These are phyloP conservation scores for Catostylus mosaicus DNA, from an alignment of 30 jellyfish, hydroid and myxozoan genomes.

Conservation along the genomic window DNA sequence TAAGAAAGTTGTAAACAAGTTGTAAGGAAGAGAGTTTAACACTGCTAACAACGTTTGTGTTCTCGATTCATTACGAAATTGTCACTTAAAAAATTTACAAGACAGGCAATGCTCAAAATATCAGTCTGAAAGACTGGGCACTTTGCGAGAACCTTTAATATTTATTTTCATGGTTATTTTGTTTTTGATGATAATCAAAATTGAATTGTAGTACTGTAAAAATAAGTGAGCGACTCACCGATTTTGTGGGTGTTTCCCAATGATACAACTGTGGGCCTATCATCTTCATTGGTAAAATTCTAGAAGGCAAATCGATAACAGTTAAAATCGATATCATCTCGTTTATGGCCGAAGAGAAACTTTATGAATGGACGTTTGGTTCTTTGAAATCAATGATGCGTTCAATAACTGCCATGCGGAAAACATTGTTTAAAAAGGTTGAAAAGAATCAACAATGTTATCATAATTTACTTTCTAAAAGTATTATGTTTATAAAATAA, in stretches of 20 bases:
- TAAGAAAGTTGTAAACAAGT: too few species aligned
- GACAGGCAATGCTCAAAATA: too few species aligned
- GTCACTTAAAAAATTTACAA: too few species aligned
- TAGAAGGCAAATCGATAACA: background rate
- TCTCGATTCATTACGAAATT: too few species aligned
- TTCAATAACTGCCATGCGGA: background rate
- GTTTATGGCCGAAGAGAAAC: background rate
- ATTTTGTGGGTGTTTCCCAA: background rate
- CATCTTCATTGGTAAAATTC: background rate
- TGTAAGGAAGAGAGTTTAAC: too few species aligned
- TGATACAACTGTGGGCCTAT: background rate
- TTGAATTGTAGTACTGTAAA: background rate
- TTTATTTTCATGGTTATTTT: too few species aligned
- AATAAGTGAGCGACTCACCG: constrained; percentile 11
- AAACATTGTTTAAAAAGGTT: background rate
- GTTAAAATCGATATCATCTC: too few species aligned
- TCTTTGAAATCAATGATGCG: background rate
- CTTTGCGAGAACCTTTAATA: too few species aligned
- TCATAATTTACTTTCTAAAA: background rate
- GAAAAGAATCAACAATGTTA: background rate
- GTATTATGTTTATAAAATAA: background rate
- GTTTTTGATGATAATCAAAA: background rate
- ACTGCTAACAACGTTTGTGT: too few species aligned
- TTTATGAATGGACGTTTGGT: background rate
- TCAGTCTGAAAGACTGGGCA: too few species aligned